A percentile compares a stretch with the other conserved stretches of the same genome.
Conservation (phyloP, 2,113 vertebrate genomes). For the Martes martes region DNA sequence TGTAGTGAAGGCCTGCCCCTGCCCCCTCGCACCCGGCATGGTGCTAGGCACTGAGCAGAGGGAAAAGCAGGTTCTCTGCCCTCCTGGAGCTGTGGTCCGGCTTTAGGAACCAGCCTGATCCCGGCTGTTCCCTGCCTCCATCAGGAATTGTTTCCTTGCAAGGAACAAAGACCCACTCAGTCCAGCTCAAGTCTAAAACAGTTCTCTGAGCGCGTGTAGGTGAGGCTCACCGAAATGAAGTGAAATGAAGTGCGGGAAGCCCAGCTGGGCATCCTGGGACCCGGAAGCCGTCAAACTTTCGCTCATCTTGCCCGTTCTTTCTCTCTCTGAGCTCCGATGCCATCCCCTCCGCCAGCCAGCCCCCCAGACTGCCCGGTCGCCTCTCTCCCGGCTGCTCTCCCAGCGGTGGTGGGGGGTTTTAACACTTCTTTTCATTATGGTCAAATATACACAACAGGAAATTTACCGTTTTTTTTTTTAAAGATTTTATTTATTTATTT, state of each 20-base stretch:
- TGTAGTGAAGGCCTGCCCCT: background rate
- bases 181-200: background rate
- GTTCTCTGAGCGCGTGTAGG: background rate
- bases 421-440: background rate
- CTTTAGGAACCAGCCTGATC: background rate
- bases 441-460: background rate
- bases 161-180: background rate
- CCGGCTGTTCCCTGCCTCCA: background rate
- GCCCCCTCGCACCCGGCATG: too few species aligned
- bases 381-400: background rate
- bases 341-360: background rate
- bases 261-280: background rate
- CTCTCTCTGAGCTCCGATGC: background rate
- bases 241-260: background rate
- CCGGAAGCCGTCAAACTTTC: background rate
- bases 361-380: background rate
- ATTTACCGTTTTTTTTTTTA: too few species aligned
- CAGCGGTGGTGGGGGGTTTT: background rate
- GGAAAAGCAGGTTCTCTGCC: background rate
- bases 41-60: background rate
- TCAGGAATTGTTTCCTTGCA: background rate
- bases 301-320: background rate
- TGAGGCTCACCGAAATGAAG: background rate
- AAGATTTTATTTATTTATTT: too few species aligned
- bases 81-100: background rate